Percentiles rank a stretch among this genome's conserved stretches.
phyloP scores from a whole-genome alignment of 2,888 invertebrate genomes.

The Spodoptera littoralis region DNA sequence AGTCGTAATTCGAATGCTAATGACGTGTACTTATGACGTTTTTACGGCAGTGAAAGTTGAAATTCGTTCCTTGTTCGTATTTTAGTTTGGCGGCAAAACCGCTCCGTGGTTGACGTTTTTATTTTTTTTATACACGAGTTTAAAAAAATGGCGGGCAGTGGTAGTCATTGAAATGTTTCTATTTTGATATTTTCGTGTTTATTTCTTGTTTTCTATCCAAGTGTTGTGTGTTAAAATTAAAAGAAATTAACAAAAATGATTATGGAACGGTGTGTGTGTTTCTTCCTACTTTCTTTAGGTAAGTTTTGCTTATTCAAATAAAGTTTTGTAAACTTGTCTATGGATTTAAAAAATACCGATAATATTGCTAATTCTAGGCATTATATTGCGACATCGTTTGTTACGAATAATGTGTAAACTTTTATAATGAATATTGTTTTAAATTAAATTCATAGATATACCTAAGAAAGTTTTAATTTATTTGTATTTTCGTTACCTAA shows the following conservation, averaged over 20 bases:
- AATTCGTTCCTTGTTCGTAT: conserved; percentile 52
- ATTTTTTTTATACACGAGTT: conserved; percentile 30
- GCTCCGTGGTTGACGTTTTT: conserved; percentile 47
- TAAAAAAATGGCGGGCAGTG: conserved; percentile 27
- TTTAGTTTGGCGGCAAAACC: conserved; percentile 83
- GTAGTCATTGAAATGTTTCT: conserved; percentile 25
- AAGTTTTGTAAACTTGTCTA: no score
- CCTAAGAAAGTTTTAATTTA: no score
- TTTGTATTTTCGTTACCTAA: no score
- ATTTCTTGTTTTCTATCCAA: conserved; percentile 13
- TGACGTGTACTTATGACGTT: conserved; percentile 62
- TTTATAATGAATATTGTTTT: not conserved
- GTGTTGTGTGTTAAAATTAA: conserved; percentile 24
- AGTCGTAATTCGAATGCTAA: conserved; percentile 56
- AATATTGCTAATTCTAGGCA: no score
- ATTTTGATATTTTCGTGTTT: conserved; percentile 18
- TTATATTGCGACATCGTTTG: conserved; percentile 8
- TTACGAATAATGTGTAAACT: not conserved
- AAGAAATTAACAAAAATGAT: conserved; percentile 57
- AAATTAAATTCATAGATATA: not conserved
- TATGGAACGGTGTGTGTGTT: conserved; percentile 45
- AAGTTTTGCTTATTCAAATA: conserved; percentile 52
- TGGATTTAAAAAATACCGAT: no score
- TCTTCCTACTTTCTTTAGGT: conserved; percentile 69
- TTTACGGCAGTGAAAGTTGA: conserved; percentile 66